Evolutionary conservation across 2,797 vertebrate genomes (phyloP).

Genomic region (Scleropages formosus): DNA sequence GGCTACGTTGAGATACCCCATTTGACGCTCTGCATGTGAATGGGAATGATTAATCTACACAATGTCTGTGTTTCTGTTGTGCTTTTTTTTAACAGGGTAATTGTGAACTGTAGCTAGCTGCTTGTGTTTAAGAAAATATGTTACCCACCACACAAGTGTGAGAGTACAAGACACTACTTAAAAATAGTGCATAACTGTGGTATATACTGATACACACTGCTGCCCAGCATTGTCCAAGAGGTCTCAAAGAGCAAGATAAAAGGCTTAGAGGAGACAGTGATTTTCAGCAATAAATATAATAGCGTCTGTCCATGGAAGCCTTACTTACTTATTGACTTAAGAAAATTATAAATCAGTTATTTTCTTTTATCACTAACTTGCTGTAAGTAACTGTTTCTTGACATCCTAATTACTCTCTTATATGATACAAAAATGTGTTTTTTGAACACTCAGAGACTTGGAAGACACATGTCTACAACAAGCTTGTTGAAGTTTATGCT

Average conservation of each 20-base stretch:
- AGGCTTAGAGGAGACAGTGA: not conserved
- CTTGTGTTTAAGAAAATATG: not conserved
- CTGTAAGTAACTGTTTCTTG: too few species aligned
- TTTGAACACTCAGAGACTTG: not conserved
- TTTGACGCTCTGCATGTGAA: conserved; percentile 53
- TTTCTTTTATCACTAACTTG: not conserved
- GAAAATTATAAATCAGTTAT: too few species aligned
- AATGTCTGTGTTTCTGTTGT: conserved; percentile 29
- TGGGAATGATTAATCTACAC: conserved; percentile 62
- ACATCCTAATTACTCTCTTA: not conserved
- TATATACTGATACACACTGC: not conserved
- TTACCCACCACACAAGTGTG: not conserved
- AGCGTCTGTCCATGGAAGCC: too few species aligned
- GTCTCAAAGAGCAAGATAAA: not conserved
- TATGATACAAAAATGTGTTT: not conserved
- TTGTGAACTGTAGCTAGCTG: not conserved
- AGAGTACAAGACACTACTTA: not conserved
- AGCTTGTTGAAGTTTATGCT: not conserved
- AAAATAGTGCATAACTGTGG: not conserved
- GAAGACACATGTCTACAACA: not conserved
- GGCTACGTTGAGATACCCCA: conserved; percentile 64
- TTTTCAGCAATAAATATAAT: not conserved
- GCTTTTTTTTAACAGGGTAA: not conserved
- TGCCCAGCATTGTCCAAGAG: not conserved
- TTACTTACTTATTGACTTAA: too few species aligned